Evolutionary conservation across 2,113 vertebrate genomes (phyloP).

Genomic region (Oreotragus oreotragus): DNA sequence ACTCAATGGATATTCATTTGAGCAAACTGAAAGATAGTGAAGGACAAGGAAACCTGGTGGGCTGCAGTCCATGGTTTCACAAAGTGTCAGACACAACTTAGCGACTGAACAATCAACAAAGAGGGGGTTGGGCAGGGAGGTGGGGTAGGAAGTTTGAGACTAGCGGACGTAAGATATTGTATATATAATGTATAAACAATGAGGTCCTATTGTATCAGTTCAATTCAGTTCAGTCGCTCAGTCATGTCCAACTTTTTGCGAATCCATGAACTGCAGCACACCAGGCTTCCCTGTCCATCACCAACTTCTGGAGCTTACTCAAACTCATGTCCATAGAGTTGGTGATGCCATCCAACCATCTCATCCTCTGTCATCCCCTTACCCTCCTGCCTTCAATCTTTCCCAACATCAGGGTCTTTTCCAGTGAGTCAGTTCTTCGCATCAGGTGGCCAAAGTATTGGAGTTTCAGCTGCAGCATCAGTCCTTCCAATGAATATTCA

Average conservation of each 20-base stretch:
- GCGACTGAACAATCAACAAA: background rate
- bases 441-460: background rate
- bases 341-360: background rate
- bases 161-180: background rate
- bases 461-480: background rate
- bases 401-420: background rate
- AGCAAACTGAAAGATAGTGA: background rate
- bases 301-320: background rate
- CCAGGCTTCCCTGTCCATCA: background rate
- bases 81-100: background rate
- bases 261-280: background rate
- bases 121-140: background rate
- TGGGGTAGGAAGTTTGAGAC: background rate
- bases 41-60: background rate
- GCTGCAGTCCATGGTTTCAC: background rate
- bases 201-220: background rate
- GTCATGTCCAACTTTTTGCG: background rate
- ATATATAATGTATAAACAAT: background rate
- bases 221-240: background rate
- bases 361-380: background rate
- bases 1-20: background rate
- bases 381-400: background rate
- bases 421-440: background rate
- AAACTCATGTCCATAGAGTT: background rate
- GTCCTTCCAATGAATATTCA: background rate